Evolutionary conservation across 2,113 vertebrate genomes (phyloP), one percentile per base, ranked within the genome.

Genomic region (western clawed frog (Xenopus tropicalis)): DNA sequence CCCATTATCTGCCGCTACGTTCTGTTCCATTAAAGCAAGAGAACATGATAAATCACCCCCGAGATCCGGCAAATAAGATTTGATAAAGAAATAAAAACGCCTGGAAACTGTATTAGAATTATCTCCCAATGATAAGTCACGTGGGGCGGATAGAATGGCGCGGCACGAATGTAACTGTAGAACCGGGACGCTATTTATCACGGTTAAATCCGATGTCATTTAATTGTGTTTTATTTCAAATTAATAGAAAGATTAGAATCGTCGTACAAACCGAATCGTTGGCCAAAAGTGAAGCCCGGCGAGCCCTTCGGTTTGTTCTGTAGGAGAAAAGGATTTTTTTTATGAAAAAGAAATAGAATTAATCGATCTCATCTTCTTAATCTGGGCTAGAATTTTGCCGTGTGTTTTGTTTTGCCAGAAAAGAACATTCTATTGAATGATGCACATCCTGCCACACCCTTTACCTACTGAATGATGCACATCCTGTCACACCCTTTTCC

Each of bases 21-120:
- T 72, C 61, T 10, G n/a, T 29, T 64, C 52, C 29, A 37, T 37
- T 37, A 37, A 37, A 37, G 29, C 29, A 37, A 37, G 29, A 37
- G 29, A 37, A 37, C 29, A 72, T 63, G 70, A 72, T 72, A 52
- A 63, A 72, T 72, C 37, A 46, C 51, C 59, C 59, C 20, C 46
- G 24, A 63, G 59, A 72, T 54, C 61, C 70, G 37, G 23, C 52
- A 72, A 72, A 72, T 72, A 72, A 72, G 59, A 72, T 72, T 72
- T 72, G 70, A 72, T 72, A 64, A 72, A 72, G 48, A 56, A 72
- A 72, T 72, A 57, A 57, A 29, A 46, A 63, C 64, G 52, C 59
- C 62, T 65, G 56, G 61, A 72, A 64, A 62, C 61, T 72, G 70
- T 65, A 72, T 72, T 65, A 14, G 61, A 72, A 72, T 72, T 65